These are phyloP conservation scores for Lasioglossum baleicum DNA, from an alignment of 1,140 invertebrate species.

Conservation along the genomic window DNA sequence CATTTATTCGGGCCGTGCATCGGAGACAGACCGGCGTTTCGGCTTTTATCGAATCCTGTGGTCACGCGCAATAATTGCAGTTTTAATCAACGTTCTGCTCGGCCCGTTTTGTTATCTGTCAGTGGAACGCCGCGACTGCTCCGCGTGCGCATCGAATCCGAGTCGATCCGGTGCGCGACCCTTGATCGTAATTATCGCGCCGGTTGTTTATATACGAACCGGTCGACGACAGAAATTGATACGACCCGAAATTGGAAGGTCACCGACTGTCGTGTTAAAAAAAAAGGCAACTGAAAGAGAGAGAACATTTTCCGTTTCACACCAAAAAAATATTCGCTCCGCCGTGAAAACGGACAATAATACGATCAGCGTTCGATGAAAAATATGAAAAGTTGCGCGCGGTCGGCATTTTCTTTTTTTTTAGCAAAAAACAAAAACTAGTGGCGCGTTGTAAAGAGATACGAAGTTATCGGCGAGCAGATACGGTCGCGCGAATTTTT, in stretches of 20 bases:
- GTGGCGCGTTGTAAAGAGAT: slow-evolving; percentile 5
- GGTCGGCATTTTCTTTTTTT: not conserved
- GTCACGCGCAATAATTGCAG: slow-evolving; percentile 56
- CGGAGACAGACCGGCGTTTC: slow-evolving; percentile 42
- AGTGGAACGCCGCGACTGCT: slow-evolving; percentile 30
- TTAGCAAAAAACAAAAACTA: slow-evolving; percentile 33
- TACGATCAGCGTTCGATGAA: slow-evolving; percentile 40
- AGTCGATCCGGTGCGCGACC: not conserved
- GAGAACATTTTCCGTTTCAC: no score
- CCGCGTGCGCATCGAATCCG: slow-evolving; percentile 6
- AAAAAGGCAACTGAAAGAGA: no score
- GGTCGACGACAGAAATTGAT: slow-evolving; percentile 52
- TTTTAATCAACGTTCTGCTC: slow-evolving; percentile 58
- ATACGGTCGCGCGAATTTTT: not conserved
- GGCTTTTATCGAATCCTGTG: slow-evolving; percentile 58
- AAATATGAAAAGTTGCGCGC: slow-evolving; percentile 8
- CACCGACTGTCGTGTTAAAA: slow-evolving; percentile 39
- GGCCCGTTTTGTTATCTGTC: slow-evolving; percentile 42
- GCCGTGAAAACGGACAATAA: slow-evolving; percentile 52
- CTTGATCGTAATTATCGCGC: slow-evolving; percentile 59
- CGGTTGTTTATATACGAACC: slow-evolving; percentile 49
- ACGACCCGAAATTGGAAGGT: slow-evolving; percentile 48
- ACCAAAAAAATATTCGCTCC: not conserved
- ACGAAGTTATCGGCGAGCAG: not conserved
- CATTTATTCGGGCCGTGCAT: slow-evolving; percentile 41